Evolutionary conservation across 2,113 vertebrate genomes (phyloP), one percentile per base, ranked within the genome.

Genomic region (Microcebus tavaratra): DNA sequence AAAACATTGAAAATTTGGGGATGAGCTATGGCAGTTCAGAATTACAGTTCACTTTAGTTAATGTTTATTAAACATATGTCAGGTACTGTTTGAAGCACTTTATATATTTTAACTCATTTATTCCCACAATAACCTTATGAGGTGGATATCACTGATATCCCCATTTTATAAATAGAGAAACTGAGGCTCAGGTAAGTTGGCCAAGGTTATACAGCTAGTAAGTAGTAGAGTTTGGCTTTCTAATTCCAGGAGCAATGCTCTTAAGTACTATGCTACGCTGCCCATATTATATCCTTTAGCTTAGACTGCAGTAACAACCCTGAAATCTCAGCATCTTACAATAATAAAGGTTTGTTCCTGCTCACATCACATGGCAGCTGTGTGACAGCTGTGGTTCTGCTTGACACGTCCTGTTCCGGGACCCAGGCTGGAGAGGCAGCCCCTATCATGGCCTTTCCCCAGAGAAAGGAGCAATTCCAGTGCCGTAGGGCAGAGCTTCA

Each of bases 11-110:
- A 89, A 91, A 83, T 82, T 61, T 45, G 29, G 61, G 31, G 11
- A 78, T 89, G 94, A 80, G 80, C 70, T 89, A 11, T 89, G 50
- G 29, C n/a, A 21, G 76, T 68, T 92, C 81, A 72, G 92, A 94
- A 87, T 72, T 75, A 68, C 27, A 90, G 76, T 94, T 88, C 25
- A 34, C 86, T 57, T 81, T n/a, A 76, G 84, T 80, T 94, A 94
- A 86, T 93, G 88, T 79, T 96, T 73, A 59, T 79, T 87, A 61
- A 96, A 67, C 63, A 50, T 65, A 34, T 75, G 57, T 31, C 57
- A 63, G 29, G 61, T 39, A 84, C 61, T 90, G 34, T 82, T 53
- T 18, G 72, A 90, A 92, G 61, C 25, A 67, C 65, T 95, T 63
- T 63, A 68, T 76, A 42, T 86, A 45, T 53, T 67, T 78, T 88